Percentiles rank a stretch among this genome's conserved stretches.
phyloP scores from a whole-genome alignment of 2,113 vertebrate genomes.

The Phodopus roborovskii region DNA sequence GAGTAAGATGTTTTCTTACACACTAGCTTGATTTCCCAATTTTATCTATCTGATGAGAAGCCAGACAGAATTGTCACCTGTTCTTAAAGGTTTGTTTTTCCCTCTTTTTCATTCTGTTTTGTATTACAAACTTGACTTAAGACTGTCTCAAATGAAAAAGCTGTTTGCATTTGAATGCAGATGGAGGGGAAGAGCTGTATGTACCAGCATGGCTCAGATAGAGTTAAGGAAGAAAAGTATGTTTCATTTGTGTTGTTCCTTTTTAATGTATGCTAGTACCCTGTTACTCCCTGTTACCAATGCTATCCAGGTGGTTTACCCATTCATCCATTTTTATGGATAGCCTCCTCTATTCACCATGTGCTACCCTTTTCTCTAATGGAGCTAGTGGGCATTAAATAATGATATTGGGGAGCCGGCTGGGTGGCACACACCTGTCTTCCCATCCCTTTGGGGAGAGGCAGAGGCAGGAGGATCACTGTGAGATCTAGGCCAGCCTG shows the following conservation, averaged over 20 bases:
- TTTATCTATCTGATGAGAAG: slow-evolving; percentile 7
- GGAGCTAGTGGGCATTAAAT: background rate
- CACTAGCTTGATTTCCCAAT: background rate
- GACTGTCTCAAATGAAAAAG: background rate
- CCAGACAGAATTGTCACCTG: background rate
- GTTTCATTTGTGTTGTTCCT: background rate
- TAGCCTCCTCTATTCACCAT: background rate
- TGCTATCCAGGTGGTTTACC: background rate
- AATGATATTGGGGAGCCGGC: background rate
- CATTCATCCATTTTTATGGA: background rate
- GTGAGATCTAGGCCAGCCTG: background rate
- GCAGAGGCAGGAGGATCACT: background rate
- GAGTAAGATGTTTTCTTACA: background rate
- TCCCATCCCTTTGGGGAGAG: background rate
- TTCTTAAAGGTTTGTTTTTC: background rate
- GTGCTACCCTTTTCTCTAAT: background rate
- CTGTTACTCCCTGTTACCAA: background rate
- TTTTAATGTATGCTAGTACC: background rate
- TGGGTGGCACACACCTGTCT: background rate
- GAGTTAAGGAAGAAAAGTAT: background rate
- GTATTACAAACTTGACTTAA: background rate
- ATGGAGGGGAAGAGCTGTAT: background rate
- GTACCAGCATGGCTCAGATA: background rate
- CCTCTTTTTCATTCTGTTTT: background rate
- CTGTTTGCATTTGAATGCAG: background rate